A percentile compares a stretch with the other conserved stretches of the same genome.
Conservation (phyloP, 2,797 vertebrate species). For the Coccyzus lansbergi region DNA sequence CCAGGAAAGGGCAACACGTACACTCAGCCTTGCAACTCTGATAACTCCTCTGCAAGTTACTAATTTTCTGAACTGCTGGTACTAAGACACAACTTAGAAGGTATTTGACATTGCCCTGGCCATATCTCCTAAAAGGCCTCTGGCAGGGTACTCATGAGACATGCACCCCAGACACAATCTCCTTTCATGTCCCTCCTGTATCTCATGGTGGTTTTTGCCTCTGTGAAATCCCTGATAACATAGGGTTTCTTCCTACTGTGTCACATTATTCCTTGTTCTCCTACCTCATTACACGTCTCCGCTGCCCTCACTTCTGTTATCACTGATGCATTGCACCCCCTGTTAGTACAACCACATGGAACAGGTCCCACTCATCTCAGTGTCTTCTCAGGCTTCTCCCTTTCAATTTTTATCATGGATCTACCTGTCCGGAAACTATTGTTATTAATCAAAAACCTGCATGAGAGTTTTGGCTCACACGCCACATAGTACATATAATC, state of each 20-base stretch:
- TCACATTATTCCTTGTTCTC: background rate
- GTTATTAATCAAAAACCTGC: accelerated
- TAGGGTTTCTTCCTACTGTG: accelerated
- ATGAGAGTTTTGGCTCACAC: accelerated
- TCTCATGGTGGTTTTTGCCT: accelerated
- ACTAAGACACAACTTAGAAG: background rate
- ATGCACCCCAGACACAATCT: accelerated
- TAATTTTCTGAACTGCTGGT: background rate
- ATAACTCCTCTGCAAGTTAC: background rate
- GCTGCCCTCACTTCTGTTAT: too few relatives aligned
- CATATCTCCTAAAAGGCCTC: background rate
- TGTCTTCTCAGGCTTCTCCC: background rate
- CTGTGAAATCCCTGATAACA: background rate
- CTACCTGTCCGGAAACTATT: accelerated
- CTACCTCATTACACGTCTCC: accelerated
- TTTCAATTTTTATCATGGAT: background rate
- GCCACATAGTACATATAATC: accelerated
- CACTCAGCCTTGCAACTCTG: background rate
- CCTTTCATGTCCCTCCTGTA: background rate
- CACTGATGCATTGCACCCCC: background rate
- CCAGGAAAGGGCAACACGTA: background rate
- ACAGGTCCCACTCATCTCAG: background rate
- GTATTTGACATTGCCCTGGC: background rate
- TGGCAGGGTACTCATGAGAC: background rate
- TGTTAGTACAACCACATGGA: background rate